Conservation (phyloP, 2,113 vertebrate species). For the Lates calcarifer region DNA sequence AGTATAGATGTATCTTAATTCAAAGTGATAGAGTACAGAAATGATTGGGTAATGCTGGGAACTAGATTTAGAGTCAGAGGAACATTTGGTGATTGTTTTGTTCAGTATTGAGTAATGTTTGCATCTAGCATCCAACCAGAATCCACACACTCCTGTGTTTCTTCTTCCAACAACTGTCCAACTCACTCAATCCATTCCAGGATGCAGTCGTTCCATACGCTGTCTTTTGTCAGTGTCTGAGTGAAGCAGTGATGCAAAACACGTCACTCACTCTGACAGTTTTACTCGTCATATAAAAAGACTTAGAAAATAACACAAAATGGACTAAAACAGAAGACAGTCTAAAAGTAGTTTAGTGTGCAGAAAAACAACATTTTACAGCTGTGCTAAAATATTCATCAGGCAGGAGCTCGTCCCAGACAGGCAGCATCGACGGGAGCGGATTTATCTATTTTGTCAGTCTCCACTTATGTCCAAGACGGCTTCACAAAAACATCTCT, state of each 20-base stretch:
- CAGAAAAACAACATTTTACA: constrained; percentile 46
- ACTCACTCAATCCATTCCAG: background rate
- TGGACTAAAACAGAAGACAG: constrained; percentile 22
- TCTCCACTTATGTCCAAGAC: constrained; percentile 36
- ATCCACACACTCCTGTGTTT: background rate
- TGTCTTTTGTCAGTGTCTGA: background rate
- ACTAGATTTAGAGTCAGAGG: background rate
- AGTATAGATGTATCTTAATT: background rate
- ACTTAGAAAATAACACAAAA: constrained; percentile 21
- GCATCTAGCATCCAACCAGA: background rate
- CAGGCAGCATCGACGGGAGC: constrained; percentile 7
- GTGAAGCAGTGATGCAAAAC: constrained; percentile 9
- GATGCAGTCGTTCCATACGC: background rate
- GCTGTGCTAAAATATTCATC: constrained; percentile 62
- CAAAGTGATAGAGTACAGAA: background rate
- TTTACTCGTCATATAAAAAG: constrained; percentile 4
- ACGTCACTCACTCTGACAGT: constrained; percentile 28
- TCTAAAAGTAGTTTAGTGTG: constrained; percentile 40
- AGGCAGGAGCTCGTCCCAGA: constrained; percentile 31
- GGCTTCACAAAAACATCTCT: constrained; percentile 52
- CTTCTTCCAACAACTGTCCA: background rate
- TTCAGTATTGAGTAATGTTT: background rate
- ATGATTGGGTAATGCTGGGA: background rate
- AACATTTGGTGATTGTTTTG: background rate
- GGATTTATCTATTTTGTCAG: constrained; percentile 70